Base-by-base conservation (phyloP, 1,140 invertebrate genomes). In the Conus betulinus region DNA sequence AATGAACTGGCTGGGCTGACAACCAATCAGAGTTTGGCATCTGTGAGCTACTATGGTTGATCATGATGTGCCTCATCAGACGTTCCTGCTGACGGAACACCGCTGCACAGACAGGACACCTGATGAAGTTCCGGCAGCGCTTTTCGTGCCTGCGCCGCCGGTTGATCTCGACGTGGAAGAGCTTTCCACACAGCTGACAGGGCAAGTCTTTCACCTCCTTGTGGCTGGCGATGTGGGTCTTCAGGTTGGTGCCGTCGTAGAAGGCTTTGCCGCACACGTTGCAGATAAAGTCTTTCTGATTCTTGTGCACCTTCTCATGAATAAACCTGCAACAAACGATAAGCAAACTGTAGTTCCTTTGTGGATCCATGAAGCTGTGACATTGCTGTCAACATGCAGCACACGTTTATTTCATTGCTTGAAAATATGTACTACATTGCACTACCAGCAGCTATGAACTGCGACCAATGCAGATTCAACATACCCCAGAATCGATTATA, bases 221-320 rank as follows among this genome's bases (percentile, higher is more conserved):
- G 88, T 93, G 92, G 51, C 89, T 88, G 53, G 88, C 71, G 53
- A 87, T 88, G 87, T 93, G 92, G 55, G 90, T 87, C 27, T 88
- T 87, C 27, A 93, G 91, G 78, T 92, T 91, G 71, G 88, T 88
- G 17, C 88, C 27, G 39, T 87, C 71, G 23, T 87, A 87, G 53
- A 87, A 87, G 13, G 63, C 53, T 51, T 87, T 87, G 5, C 85
- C 85, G 25, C 85, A 87, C 51, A 74, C 71, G 13, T 71, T 39
- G 74, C 85, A 87, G 63, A 78, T 57, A 52, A 74, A 78, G 67
- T 87, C 85, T 53, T 79, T 87, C 25, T 87, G 27, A 57, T 71
- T 71, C 39, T 51, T 78, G 71, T 87, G 85, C n/a, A 74, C 20
- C 74, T 87, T 87, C 52, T 87, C 85, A 27, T 87, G 85, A 57